Base-by-base conservation (phyloP, 2,113 vertebrate genomes). In the Scomber japonicus region DNA sequence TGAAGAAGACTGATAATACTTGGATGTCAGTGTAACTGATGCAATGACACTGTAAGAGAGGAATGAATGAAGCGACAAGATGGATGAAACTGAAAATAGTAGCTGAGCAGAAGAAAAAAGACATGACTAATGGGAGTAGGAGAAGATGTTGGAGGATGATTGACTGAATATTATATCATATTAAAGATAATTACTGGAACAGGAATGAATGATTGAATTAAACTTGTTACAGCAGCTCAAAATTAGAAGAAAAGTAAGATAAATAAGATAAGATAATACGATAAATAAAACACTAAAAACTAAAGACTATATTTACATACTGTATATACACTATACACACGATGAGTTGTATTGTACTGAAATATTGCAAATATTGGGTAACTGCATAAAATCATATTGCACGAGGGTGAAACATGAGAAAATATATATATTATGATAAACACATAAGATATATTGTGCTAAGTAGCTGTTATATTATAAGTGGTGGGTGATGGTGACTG, bases 161-260 rank as follows among this genome's bases (percentile, higher is more conserved):
- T 46, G 53, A 62, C 51, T 69, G 44, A 66, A 57, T 40, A 45
- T 11, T 64, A n/a, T 49, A 78, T 76, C 16, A 75, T 51, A 85
- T 89, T 60, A 77, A 83, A 85, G 40, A 44, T 67, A 63, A 64
- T 81, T 85, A 73, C 65, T 75, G 75, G 49, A 79, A 65, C 24
- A 69, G 8, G 2, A 40, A 35, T 35, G 31, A 27, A 35, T 40
- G 8, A 40, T 9, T 40, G 35, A 40, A 8, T 40, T 7, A 40
- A 40, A 40, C 35, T 40, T 40, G 7, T 40, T 40, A 40, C 35
- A 9, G 35, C 8, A 40, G 35, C 35, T 40, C 35, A 40, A 40
- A 40, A 40, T 40, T 10, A 40, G 35, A 59, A 60, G 57, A 17
- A 15, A 30, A 60, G 27, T 30, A 11, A 15, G 56, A 14, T 16